Evolutionary conservation across 2,888 invertebrate species (phyloP), one percentile per base, ranked within the genome.

Genomic region (Ennomos fuscantarius): DNA sequence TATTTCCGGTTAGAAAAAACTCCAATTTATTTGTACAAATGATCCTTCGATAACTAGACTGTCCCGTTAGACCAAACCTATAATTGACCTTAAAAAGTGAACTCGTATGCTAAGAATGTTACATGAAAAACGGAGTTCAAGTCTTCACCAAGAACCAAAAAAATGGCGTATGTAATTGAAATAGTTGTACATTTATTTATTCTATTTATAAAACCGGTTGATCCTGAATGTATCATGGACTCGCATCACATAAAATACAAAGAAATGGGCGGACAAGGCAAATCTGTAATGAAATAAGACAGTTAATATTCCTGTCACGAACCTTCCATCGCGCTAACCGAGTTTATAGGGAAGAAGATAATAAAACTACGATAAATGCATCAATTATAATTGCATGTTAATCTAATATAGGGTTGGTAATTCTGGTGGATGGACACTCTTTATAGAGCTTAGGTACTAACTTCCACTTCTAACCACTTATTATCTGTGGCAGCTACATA

Each of bases 11-110:
- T 9, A 11, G 37, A 47, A 60, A 55, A 50, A 50, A 48, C 49
- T 44, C 53, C 52, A 56, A 54, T 59, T 59, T 59, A 59, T 59
- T 58, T 50, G 43, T 13, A 43, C 58, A 54, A 58, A 59, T 53
- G 53, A 59, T 49, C 48, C 53, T 53, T 49, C 49, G 37, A 54
- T 53, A 53, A 53, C 58, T 53, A 48, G 53, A 49, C 32, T 50
- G 37, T 54, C 24, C 58, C 58, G 58, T 59, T 59, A 59, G 45
- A 41, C 37, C 32, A 45, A 49, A 53, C 47, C 40, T 31, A 53
- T 49, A 53, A 59, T 54, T 59, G 58, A 59, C 41, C 49, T 32
- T 11, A 40, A 54, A 48, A 49, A 33, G 36, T 35, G 31, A 44
- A 40, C 41, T 48, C 48, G 31, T 24, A 24, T 24, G 55, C 37